These are phyloP conservation scores for Hippocampus barbouri DNA, from an alignment of 2,113 vertebrate species.

Conservation along the genomic window DNA sequence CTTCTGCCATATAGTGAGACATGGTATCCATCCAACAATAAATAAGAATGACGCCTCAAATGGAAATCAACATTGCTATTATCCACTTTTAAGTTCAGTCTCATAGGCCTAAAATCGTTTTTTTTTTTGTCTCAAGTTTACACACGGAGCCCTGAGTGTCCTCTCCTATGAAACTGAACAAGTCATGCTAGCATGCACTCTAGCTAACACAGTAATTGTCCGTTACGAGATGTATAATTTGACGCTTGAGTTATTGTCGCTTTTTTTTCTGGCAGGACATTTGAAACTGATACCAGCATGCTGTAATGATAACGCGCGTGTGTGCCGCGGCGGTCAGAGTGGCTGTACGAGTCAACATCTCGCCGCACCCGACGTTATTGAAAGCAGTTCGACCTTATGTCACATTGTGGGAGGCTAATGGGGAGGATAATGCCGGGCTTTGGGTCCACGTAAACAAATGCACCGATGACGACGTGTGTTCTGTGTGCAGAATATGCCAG, in stretches of 20 bases:
- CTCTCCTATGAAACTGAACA: neutral
- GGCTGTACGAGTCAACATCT: neutral
- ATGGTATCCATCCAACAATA: too few relatives aligned
- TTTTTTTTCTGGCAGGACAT: constrained; percentile 62
- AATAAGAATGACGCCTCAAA: too few relatives aligned
- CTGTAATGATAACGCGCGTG: constrained; percentile 14
- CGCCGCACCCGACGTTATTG: neutral
- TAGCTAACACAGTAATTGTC: neutral
- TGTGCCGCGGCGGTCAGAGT: neutral
- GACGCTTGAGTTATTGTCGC: neutral
- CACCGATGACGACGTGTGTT: constrained; percentile 1
- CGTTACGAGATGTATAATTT: neutral
- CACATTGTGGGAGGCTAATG: neutral
- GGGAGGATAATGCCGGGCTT: neutral
- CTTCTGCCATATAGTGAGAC: too few relatives aligned
- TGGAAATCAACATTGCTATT: too few relatives aligned
- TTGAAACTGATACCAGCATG: constrained; percentile 59
- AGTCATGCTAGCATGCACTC: neutral
- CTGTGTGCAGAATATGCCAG: constrained; percentile 83
- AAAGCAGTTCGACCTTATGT: neutral
- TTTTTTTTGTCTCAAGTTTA: neutral
- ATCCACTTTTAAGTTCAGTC: too few relatives aligned
- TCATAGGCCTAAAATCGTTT: too few relatives aligned
- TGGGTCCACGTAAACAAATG: neutral
- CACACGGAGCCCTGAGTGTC: neutral